Percentiles rank a stretch among this genome's conserved stretches.
Conservation (phyloP, 2,888 invertebrate species). For the Teinopalpus imperialis region DNA sequence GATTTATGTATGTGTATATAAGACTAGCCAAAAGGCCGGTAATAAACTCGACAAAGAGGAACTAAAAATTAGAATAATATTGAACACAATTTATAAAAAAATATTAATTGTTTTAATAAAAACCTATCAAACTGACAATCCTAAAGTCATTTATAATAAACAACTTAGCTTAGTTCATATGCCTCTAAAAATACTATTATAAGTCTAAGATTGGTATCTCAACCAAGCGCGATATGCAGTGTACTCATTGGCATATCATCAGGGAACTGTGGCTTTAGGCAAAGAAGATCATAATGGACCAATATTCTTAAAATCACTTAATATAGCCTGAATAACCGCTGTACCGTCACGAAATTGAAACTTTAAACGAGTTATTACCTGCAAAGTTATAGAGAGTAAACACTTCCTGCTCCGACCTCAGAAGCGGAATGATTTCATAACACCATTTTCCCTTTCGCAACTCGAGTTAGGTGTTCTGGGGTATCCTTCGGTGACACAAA, state of each 20-base stretch:
- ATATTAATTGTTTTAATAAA: too few species aligned
- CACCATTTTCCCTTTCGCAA: slow-evolving; percentile 71
- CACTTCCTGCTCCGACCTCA: slow-evolving; percentile 57
- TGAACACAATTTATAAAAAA: too few species aligned
- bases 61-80: too few species aligned
- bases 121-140: too few species aligned
- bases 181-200: too few species aligned
- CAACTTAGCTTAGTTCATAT: too few species aligned
- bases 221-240: too few species aligned
- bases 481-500: slow-evolving; percentile 36
- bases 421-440: slow-evolving; percentile 71
- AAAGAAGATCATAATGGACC: slow-evolving; percentile 5
- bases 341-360: slow-evolving; percentile 45
- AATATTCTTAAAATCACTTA: slow-evolving; percentile 1
- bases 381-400: slow-evolving; percentile 50
- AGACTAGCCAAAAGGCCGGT: slow-evolving; percentile 3
- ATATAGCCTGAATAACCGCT: slow-evolving; percentile 16
- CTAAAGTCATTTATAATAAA: too few species aligned
- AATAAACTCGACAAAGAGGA: too few species aligned
- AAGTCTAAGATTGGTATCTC: too few species aligned
- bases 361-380: slow-evolving; percentile 57
- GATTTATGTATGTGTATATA: slow-evolving; percentile 28
- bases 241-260: too few species aligned
- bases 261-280: too few species aligned
- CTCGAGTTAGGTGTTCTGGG: slow-evolving; percentile 36